Percentiles rank a stretch among this genome's conserved stretches.
These are phyloP conservation scores for Gymnarchus niloticus DNA, from an alignment of 2,113 vertebrate species.

Conservation along the genomic window DNA sequence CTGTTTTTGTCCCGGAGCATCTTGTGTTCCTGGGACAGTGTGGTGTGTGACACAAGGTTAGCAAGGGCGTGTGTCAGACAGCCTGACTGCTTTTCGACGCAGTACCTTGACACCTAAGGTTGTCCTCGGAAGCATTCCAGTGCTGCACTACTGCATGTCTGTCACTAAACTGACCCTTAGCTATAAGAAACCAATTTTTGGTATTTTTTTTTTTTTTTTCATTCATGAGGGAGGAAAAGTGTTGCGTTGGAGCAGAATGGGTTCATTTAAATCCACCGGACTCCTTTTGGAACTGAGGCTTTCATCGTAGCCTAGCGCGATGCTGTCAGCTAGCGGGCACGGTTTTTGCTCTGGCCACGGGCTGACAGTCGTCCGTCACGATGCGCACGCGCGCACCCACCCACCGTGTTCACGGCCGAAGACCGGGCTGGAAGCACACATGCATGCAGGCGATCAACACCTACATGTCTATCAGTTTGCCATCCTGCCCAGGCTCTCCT, in stretches of 20 bases:
- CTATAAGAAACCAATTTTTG: background rate
- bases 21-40: too few species aligned
- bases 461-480: background rate
- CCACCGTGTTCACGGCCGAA: too few species aligned
- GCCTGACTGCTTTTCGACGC: too few species aligned
- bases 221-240: too few species aligned
- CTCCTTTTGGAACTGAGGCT: background rate
- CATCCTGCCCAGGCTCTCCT: background rate
- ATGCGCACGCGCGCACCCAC: background rate
- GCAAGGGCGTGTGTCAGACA: too few species aligned
- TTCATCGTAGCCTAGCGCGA: background rate
- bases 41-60: too few species aligned
- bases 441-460: background rate
- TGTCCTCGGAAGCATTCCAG: background rate
- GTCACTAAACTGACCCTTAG: background rate
- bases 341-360: background rate
- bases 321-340: background rate
- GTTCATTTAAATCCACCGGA: background rate
- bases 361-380: background rate
- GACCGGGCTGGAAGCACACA: background rate
- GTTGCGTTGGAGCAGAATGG: background rate
- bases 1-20: too few species aligned
- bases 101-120: too few species aligned
- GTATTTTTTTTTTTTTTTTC: too few species aligned
- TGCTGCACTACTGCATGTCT: background rate